Base-by-base conservation (phyloP, 2,888 invertebrate genomes). In the Liposcelis brunnea region DNA sequence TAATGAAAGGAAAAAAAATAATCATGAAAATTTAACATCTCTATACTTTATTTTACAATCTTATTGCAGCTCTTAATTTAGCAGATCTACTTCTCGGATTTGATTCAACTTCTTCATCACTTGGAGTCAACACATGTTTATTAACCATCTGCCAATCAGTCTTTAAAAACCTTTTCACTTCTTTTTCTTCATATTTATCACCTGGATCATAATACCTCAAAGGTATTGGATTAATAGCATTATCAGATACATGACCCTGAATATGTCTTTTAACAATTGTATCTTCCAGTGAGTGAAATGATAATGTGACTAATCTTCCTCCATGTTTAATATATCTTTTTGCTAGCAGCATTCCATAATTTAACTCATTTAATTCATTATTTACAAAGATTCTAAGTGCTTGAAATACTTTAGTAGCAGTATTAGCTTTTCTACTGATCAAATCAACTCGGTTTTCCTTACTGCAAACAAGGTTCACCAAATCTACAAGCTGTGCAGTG, bases 351-450 rank as follows among this genome's bases (percentile, higher is more conserved):
- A 95, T 74, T 0, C 77, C 93, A 60, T 83, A 85, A 66, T 93
- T 86, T 2, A 95, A 72, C 68, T 95, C 93, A 61, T 95, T 95
- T 1, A 95, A 65, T 66, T 95, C 95, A 61, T 95, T 86, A 59
- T 95, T 95, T 0, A 95, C 86, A 63, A 95, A 93, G 56, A 95
- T 94, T 49, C 95, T 70, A 49, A 95, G 61, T 0, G 94, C 94
- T 68, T 91, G 80, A 65, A 95, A 95, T 0, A 87, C 79, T 68
- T 89, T 91, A 1, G 91, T 93, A 0, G 93, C 94, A 48, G 74
- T 72, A 56, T 93, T 90, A 2, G 80, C 65, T 2, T 72, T 74
- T 49, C 87, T 68, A 47, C 80, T 75, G 7, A 91, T 56, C 61
- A 79, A 80, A 58, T 93, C 90, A 15, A 70, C 56, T 42, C 77